Evolutionary conservation across 2,888 invertebrate species (phyloP).

Genomic region (Luperina testacea): DNA sequence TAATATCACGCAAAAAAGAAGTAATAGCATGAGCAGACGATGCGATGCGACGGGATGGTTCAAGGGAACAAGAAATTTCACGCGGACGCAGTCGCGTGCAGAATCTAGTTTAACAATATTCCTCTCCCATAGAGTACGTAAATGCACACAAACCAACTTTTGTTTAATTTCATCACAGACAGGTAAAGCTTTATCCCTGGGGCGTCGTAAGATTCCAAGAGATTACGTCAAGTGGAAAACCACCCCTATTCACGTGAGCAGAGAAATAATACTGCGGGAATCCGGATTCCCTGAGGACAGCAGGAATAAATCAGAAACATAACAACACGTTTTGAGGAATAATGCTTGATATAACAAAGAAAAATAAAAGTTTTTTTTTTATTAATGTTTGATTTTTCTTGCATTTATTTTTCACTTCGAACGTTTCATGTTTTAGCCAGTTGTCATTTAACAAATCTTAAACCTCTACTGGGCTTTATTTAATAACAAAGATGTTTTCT

Average conservation of each 20-base stretch:
- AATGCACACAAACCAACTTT: constrained; percentile 5
- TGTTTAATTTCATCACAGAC: constrained; percentile 44
- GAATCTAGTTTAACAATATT: not conserved
- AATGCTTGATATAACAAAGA: not conserved
- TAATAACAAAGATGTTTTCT: not conserved
- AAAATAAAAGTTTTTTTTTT: not conserved
- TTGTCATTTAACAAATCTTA: too few relatives aligned
- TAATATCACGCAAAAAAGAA: too few relatives aligned
- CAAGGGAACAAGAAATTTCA: too few relatives aligned
- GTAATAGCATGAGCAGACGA: too few relatives aligned
- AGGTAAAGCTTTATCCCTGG: constrained; percentile 26
- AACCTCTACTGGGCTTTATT: not conserved
- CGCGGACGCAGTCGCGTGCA: too few relatives aligned
- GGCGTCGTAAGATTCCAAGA: constrained; percentile 35
- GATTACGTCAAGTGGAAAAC: constrained; percentile 52
- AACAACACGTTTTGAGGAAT: not conserved
- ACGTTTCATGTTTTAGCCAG: not conserved
- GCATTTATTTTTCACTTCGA: too few relatives aligned
- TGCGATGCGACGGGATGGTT: too few relatives aligned
- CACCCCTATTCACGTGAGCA: constrained; percentile 19
- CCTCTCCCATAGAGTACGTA: not conserved
- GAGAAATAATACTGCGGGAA: constrained; percentile 27
- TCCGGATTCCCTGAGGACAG: constrained; percentile 21
- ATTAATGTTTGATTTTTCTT: too few relatives aligned
- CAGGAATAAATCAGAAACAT: constrained; percentile 5